Evolutionary conservation across 2,888 invertebrate species (phyloP).

Genomic region (Thymelicus lineola): DNA sequence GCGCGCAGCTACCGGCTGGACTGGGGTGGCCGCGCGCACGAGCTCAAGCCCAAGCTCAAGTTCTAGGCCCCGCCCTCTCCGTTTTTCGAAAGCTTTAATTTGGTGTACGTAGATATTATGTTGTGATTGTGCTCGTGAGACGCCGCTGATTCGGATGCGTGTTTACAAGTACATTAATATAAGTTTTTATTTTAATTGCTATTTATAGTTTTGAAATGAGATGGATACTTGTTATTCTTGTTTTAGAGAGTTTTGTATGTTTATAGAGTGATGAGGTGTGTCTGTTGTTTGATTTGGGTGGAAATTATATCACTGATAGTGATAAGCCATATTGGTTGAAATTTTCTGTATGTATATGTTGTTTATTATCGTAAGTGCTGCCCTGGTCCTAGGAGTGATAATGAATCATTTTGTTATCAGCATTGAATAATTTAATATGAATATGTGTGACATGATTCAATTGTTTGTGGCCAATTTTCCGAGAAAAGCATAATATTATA

Average conservation of each 20-base stretch:
- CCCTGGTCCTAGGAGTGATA: not conserved
- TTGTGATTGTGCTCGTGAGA: conserved; percentile 45
- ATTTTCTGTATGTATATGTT: conserved; percentile 24
- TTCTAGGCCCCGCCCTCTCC: conserved; percentile 73
- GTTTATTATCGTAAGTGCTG: not conserved
- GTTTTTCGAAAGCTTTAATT: conserved; percentile 75
- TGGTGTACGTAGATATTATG: conserved; percentile 58
- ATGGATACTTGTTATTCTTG: conserved; percentile 71
- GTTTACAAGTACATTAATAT: conserved; percentile 58
- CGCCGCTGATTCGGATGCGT: conserved; percentile 54
- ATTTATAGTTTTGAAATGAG: conserved; percentile 60
- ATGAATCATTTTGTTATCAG: conserved; percentile 28
- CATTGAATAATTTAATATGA: conserved; percentile 14
- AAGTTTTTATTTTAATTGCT: conserved; percentile 72
- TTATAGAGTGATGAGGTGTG: conserved; percentile 52
- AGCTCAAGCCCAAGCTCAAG: conserved; percentile 91
- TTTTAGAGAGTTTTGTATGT: conserved; percentile 77
- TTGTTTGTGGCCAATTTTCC: conserved; percentile 30
- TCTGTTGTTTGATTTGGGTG: conserved; percentile 50
- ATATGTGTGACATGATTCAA: conserved; percentile 39
- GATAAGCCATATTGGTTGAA: conserved; percentile 50
- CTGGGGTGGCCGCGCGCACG: conserved; percentile 98
- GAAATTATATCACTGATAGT: conserved; percentile 44
- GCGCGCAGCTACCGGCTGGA: conserved; percentile 95
- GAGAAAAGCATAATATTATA: conserved; percentile 20